Evolutionary conservation across 2,113 vertebrate genomes (phyloP), one percentile per base, ranked within the genome.

Genomic region (Bubo bubo): DNA sequence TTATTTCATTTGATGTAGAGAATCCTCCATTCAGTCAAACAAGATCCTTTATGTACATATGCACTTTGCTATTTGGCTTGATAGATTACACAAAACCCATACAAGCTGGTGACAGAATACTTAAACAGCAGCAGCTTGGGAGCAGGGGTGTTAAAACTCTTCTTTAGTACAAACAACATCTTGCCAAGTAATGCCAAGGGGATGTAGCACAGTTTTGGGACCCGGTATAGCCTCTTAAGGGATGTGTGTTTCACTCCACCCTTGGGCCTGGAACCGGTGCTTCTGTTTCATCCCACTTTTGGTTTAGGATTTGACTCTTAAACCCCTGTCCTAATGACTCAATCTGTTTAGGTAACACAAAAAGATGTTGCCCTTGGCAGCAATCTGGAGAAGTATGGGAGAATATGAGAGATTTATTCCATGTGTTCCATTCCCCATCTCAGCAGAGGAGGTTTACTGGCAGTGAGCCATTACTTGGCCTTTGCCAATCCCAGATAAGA

Each of bases 401-500:
- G 27, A 75, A 73, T 62, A 28, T 14, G 8, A 62, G 58, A 90
- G 28, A 92, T 83, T 82, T 77, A 15, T 62, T 97, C 70, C 74
- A 79, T 73, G 34, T 94, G 53, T 66, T 34, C 55, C 37, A 27
- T 80, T 88, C n/a, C 52, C 22, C 11, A 7, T 22, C n/a, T 49
- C 52, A 63, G 75, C 52, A 74, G n/a, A 79, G 32, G 1, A 32
- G 47, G 23, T 74, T 90, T 94, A 19, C 37, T 86, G 85, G 79
- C 92, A 80, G n/a, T 0, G 0, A 90, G 85, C 67, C 74, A 37
- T 39, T 81, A 82, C 85, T 63, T 66, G 79, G 37, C 55, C 64
- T 72, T 94, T 82, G 62, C 53, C 80, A 91, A 74, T 73, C 53
- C 58, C 82, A 95, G 91, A 50, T 91, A 88, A 85, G n/a, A 30